Conservation (phyloP, 2,888 invertebrate species). For the Eupithecia insigniata region DNA sequence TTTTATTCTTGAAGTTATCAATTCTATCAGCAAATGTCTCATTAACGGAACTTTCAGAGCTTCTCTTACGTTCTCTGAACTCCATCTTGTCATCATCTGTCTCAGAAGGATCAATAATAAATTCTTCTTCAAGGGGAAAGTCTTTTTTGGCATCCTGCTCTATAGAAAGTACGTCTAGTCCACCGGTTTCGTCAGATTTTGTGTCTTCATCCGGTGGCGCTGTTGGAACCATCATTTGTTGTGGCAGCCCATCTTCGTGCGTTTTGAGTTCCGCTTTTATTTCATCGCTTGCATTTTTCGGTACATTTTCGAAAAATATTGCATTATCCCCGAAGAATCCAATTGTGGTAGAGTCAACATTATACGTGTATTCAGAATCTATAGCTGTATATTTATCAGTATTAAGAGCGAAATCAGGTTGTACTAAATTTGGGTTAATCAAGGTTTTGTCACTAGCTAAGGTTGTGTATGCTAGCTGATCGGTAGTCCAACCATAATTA, state of each 20-base stretch:
- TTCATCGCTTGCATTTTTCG: slow-evolving; percentile 69
- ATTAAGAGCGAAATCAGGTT: slow-evolving; percentile 14
- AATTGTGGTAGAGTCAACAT: slow-evolving; percentile 53
- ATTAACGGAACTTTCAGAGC: slow-evolving; percentile 55
- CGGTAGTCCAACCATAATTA: slow-evolving; percentile 63
- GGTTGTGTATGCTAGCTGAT: slow-evolving; percentile 40
- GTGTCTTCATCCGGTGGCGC: slow-evolving; percentile 71
- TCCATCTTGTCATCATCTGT: slow-evolving; percentile 75
- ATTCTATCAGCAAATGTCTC: slow-evolving; percentile 75
- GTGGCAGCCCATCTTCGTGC: slow-evolving; percentile 59
- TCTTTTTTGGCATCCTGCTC: slow-evolving; percentile 78
- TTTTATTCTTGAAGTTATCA: slow-evolving; percentile 65
- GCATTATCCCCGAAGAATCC: slow-evolving; percentile 63
- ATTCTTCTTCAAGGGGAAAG: slow-evolving; percentile 73
- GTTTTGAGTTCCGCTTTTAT: slow-evolving; percentile 68
- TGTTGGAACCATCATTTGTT: slow-evolving; percentile 62
- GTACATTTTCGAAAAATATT: slow-evolving; percentile 62
- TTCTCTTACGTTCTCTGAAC: slow-evolving; percentile 55
- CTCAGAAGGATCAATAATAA: slow-evolving; percentile 72
- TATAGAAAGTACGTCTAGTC: slow-evolving; percentile 73
- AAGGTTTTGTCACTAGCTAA: slow-evolving; percentile 11
- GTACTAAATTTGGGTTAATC: slow-evolving; percentile 12
- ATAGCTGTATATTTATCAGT: slow-evolving; percentile 3
- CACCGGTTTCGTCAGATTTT: slow-evolving; percentile 70
- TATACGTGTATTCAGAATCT: slow-evolving; percentile 56